A percentile compares a stretch with the other conserved stretches of the same genome.
Evolutionary conservation across 2,888 invertebrate genomes (phyloP).

Genomic region (Bellardia bayeri): DNA sequence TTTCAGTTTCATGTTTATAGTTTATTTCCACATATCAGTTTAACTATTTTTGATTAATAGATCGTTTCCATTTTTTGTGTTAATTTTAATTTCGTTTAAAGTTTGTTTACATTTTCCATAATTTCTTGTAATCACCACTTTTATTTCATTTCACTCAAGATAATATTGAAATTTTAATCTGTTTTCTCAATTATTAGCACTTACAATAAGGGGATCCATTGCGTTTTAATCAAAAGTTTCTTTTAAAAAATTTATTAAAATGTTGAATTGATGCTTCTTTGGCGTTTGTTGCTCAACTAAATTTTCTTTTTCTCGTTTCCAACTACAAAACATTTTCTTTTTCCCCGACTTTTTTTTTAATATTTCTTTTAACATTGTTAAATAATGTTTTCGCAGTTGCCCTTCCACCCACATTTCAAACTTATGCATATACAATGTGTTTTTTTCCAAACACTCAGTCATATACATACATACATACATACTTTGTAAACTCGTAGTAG

Average conservation of each 20-base stretch:
- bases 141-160: constrained; percentile 16
- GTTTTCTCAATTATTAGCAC: constrained; percentile 66
- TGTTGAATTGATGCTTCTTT: constrained; percentile 76
- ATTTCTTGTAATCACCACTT: neutral
- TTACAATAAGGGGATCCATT: constrained; percentile 79
- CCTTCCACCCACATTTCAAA: constrained; percentile 27
- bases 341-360: neutral
- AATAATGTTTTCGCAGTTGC: constrained; percentile 72
- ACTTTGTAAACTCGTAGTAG: neutral
- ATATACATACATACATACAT: constrained; percentile 7
- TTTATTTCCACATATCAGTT: too few species aligned
- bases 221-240: constrained; percentile 60
- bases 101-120: too few species aligned
- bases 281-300: constrained; percentile 76
- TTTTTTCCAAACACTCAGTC: constrained; percentile 44
- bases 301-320: constrained; percentile 57
- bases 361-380: constrained; percentile 35
- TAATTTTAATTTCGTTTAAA: too few species aligned
- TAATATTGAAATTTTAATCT: neutral
- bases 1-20: too few species aligned
- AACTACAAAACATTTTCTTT: constrained; percentile 40
- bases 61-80: too few species aligned
- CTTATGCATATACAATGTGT: neutral
- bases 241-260: constrained; percentile 29
- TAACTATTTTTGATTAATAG: too few species aligned